Conservation (phyloP, 1,140 invertebrate genomes). For the Pomacea maculata region DNA sequence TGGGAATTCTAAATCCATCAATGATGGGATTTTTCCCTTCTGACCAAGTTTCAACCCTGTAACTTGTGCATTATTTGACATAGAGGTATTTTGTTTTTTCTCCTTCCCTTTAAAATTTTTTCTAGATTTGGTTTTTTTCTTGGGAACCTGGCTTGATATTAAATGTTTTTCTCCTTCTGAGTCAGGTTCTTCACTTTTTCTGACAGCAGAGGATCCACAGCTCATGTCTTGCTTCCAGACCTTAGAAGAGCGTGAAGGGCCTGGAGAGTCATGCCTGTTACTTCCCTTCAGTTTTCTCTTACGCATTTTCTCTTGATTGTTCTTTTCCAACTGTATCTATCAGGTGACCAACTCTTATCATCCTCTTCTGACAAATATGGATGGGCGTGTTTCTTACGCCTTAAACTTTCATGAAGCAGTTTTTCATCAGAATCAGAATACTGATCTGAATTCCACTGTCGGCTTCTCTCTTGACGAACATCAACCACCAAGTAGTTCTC, state of each 20-base stretch:
- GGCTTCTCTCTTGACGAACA: background rate
- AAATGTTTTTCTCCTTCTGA: background rate
- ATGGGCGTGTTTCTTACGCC: background rate
- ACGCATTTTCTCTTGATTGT: background rate
- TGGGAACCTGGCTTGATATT: background rate
- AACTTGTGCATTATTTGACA: background rate
- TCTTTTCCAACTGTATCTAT: background rate
- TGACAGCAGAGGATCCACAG: background rate
- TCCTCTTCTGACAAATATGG: background rate
- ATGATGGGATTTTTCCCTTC: background rate
- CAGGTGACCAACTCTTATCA: background rate
- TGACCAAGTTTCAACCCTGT: background rate
- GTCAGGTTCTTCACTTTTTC: background rate
- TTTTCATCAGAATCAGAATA: slow-evolving; percentile 23
- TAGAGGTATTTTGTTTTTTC: background rate
- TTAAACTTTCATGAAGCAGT: slow-evolving; percentile 10
- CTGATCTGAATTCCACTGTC: background rate
- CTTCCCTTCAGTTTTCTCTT: background rate
- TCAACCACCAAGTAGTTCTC: background rate
- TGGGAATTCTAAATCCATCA: slow-evolving; percentile 4
- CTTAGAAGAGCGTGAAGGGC: background rate
- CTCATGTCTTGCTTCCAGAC: background rate
- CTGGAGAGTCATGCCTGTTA: background rate
- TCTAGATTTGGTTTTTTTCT: slow-evolving; percentile 11
- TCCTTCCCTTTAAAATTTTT: slow-evolving; percentile 7